Conservation (phyloP, 1,140 invertebrate genomes). For the Linepithema humile region DNA sequence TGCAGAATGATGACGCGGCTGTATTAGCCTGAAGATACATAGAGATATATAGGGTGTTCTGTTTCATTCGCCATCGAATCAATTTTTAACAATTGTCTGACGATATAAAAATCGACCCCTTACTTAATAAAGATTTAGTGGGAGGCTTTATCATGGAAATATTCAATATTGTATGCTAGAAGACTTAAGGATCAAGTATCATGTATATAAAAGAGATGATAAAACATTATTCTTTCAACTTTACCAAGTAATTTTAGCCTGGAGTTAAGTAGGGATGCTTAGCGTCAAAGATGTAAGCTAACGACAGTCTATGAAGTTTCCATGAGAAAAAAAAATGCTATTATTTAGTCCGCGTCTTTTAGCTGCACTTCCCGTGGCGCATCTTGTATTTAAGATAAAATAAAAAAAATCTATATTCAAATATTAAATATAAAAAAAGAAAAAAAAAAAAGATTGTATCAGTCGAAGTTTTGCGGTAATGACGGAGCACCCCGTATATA, state of each 20-base stretch:
- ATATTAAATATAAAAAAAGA: background rate
- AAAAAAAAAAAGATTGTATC: background rate
- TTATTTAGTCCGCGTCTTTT: background rate
- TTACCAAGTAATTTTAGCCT: background rate
- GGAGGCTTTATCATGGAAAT: background rate
- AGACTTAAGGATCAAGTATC: background rate
- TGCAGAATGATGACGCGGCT: constrained; percentile 1
- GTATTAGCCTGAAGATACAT: background rate
- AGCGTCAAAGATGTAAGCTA: too few relatives aligned
- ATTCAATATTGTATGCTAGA: background rate
- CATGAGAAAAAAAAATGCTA: background rate
- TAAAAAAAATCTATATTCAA: background rate
- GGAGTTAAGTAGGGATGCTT: background rate
- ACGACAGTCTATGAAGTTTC: background rate
- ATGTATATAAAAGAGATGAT: background rate
- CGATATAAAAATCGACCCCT: background rate
- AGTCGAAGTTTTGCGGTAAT: background rate
- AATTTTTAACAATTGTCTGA: background rate
- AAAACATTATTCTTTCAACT: background rate
- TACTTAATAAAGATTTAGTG: background rate
- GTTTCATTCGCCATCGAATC: background rate
- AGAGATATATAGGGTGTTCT: background rate
- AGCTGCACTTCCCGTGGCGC: background rate
- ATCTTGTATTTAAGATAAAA: background rate
- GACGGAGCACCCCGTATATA: background rate